phyloP scores from a whole-genome alignment of 2,888 invertebrate species.

The Dynastes maya region DNA sequence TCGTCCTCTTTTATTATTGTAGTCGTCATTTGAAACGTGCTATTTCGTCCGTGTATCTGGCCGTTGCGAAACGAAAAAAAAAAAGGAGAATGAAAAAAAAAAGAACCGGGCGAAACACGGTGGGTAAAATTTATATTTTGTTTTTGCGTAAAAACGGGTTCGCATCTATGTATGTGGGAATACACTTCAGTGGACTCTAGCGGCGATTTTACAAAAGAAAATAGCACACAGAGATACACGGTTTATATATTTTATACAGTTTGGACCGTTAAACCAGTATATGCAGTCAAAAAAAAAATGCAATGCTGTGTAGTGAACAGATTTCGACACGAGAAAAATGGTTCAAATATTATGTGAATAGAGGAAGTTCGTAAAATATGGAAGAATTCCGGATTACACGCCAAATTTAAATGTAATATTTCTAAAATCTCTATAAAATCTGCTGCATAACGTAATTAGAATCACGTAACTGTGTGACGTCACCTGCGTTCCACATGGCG shows the following conservation, averaged over 20 bases:
- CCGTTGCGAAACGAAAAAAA: neutral
- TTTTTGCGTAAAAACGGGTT: slow-evolving; percentile 17
- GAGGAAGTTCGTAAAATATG: no score
- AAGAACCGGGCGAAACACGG: neutral
- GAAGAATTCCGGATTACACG: no score
- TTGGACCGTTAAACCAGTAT: neutral
- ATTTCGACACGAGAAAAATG: no score
- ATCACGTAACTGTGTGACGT: no score
- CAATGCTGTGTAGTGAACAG: no score
- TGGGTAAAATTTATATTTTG: slow-evolving; percentile 30
- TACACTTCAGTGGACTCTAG: neutral
- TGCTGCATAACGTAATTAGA: no score
- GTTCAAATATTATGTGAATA: no score
- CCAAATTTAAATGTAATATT: no score
- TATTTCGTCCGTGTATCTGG: slow-evolving; percentile 1
- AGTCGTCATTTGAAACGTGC: slow-evolving; percentile 22
- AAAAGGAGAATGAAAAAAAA: neutral
- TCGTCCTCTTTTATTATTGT: slow-evolving; percentile 31
- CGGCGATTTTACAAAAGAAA: slow-evolving; percentile 3
- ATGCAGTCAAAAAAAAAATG: no score
- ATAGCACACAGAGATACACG: neutral
- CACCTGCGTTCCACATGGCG: no score
- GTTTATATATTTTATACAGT: neutral
- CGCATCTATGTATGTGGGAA: neutral
- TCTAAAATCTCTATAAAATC: no score